Conservation (phyloP, 2,888 invertebrate species). For the Chrysina gloriosa region DNA sequence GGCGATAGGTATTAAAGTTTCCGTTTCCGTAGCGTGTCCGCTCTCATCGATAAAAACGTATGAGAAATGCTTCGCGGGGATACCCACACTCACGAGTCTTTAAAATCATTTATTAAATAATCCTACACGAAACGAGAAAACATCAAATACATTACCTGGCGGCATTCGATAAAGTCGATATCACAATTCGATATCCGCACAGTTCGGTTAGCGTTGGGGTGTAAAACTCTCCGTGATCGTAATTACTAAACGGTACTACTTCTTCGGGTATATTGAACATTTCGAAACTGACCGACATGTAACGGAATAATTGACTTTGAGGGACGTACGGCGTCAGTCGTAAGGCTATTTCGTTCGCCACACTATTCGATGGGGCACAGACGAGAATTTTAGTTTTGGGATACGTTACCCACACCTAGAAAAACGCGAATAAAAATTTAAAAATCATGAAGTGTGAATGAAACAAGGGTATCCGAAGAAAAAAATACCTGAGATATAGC, state of each 20-base stretch:
- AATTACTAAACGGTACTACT: conserved; percentile 63
- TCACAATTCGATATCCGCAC: conserved; percentile 69
- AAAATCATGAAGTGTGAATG: not conserved
- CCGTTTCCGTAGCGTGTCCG: conserved; percentile 77
- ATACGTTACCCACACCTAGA: conserved; percentile 56
- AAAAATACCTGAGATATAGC: conserved; percentile 75
- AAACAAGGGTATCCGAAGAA: not conserved
- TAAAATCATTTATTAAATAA: conserved; percentile 31
- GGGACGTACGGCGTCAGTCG: conserved; percentile 61
- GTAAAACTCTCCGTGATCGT: conserved; percentile 61
- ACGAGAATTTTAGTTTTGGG: conserved; percentile 68
- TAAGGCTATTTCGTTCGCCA: conserved; percentile 74
- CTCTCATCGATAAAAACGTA: conserved; percentile 82
- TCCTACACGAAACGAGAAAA: too few species aligned
- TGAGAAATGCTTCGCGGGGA: conserved; percentile 67
- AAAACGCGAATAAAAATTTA: not conserved
- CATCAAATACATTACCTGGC: conserved; percentile 61
- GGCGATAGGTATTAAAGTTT: conserved; percentile 71
- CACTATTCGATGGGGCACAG: conserved; percentile 76
- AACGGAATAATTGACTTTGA: conserved; percentile 62
- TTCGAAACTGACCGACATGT: conserved; percentile 60
- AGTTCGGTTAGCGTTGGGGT: conserved; percentile 67
- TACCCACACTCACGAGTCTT: conserved; percentile 57
- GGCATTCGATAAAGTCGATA: conserved; percentile 73
- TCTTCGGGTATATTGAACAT: conserved; percentile 60